Evolutionary conservation across 2,113 vertebrate species (phyloP).

Genomic region (Catharus bicknelli): DNA sequence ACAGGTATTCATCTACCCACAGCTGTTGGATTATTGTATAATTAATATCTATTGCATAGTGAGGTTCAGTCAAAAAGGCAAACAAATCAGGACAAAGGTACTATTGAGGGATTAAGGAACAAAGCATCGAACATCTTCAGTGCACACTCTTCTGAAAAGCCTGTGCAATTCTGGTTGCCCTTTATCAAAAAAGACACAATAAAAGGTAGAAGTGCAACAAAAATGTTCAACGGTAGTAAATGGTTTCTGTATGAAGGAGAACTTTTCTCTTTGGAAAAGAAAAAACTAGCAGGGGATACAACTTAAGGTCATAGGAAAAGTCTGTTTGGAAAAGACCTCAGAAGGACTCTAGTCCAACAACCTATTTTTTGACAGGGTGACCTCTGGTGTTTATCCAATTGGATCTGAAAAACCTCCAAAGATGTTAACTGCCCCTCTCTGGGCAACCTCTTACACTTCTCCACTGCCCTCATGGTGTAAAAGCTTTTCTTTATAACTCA

Average conservation of each 20-base stretch:
- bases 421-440: background rate
- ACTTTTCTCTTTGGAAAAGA: background rate
- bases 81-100: background rate
- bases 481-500: background rate
- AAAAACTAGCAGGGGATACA: background rate
- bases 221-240: background rate
- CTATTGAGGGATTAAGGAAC: background rate
- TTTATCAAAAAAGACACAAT: background rate
- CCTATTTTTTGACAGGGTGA: background rate
- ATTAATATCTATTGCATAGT: background rate
- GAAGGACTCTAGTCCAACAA: background rate
- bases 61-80: background rate
- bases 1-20: background rate
- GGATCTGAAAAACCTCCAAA: background rate
- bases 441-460: background rate
- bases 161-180: background rate
- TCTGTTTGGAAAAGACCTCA: background rate
- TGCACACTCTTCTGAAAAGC: background rate
- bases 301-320: background rate
- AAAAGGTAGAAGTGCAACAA: background rate
- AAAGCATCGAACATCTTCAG: background rate
- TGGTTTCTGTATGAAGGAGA: background rate
- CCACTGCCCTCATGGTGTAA: background rate
- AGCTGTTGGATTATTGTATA: background rate
- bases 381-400: background rate